Evolutionary conservation across 2,797 vertebrate genomes (phyloP).

Genomic region (Xiphophorus birchmanni): DNA sequence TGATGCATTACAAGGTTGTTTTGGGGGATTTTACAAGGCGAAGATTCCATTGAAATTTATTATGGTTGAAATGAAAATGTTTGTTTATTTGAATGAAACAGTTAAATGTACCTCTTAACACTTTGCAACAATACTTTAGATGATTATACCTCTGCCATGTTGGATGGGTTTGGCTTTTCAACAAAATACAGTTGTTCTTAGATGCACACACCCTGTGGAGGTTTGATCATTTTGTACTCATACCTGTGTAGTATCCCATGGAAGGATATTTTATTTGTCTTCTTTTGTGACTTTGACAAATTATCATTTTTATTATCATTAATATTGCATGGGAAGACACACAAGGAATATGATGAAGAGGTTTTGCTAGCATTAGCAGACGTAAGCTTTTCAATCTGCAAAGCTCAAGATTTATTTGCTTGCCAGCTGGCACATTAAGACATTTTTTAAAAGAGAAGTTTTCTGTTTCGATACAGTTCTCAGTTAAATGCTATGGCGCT

Average conservation of each 20-base stretch:
- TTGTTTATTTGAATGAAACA: neutral
- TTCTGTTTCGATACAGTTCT: neutral
- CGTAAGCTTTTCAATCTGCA: conserved; percentile 6
- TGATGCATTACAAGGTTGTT: neutral
- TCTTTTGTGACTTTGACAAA: conserved; percentile 4
- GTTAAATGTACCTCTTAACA: neutral
- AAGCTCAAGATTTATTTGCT: neutral
- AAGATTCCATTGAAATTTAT: neutral
- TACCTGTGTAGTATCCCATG: conserved; percentile 3
- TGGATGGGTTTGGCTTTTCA: conserved; percentile 21
- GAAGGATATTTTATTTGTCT: conserved; percentile 21
- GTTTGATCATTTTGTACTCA: conserved; percentile 27
- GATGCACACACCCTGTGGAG: conserved; percentile 26
- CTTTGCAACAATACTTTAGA: neutral
- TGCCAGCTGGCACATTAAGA: no score
- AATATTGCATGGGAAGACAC: neutral
- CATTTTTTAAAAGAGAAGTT: neutral
- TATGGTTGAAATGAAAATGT: neutral
- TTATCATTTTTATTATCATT: conserved; percentile 7
- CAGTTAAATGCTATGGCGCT: neutral
- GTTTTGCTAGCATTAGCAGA: neutral
- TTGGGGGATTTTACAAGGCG: neutral
- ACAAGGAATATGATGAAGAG: neutral
- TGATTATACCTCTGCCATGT: conserved; percentile 14
- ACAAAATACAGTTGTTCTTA: neutral